Base-by-base conservation (phyloP, 1,140 invertebrate species). In the Euwallacea similis region DNA sequence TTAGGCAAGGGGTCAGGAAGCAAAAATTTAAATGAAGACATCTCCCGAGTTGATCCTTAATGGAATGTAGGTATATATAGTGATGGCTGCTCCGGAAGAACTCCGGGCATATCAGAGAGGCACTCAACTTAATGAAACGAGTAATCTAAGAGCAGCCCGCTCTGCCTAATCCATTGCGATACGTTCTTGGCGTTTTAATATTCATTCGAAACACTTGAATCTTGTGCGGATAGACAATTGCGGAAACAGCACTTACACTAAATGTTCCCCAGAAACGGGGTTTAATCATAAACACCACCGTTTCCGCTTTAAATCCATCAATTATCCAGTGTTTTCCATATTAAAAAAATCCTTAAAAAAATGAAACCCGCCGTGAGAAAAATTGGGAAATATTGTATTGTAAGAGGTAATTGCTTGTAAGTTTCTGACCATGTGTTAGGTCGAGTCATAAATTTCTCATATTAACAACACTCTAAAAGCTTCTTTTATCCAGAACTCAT, bases 71-170 rank as follows among this genome's bases (percentile, higher is more conserved):
- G 73, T 72, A 72, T 73, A 73, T 62, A 70, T 59, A 69, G 67
- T 62, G 54, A 65, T 66, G 44, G 61, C 65, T 59, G 59, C 62
- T 72, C 75, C 77, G 77, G 78, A 78, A 78, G 77, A 75, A 78
- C 75, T 77, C 74, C 61, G 46, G 76, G 76, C 78, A 77, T 78
- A 77, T 77, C 77, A 79, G 77, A 78, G 77, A 78, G 79, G 79
- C 79, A 80, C 79, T 80, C 79, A 80, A 79, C 78, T 79, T 80
- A 80, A 80, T 80, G 79, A 80, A 80, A 80, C 79, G 79, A 77
- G 79, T 80, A 79, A 80, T 80, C 78, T 78, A 74, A 77, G 77
- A 80, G 77, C 76, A 77, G 77, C 78, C 76, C 79, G 74, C 73
- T 55, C 50, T 42, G 71, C 77, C 79, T 79, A 79, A 80, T 80